These are phyloP conservation scores for Distichodus sexfasciatus DNA, from an alignment of 2,797 vertebrate genomes.

Conservation along the genomic window DNA sequence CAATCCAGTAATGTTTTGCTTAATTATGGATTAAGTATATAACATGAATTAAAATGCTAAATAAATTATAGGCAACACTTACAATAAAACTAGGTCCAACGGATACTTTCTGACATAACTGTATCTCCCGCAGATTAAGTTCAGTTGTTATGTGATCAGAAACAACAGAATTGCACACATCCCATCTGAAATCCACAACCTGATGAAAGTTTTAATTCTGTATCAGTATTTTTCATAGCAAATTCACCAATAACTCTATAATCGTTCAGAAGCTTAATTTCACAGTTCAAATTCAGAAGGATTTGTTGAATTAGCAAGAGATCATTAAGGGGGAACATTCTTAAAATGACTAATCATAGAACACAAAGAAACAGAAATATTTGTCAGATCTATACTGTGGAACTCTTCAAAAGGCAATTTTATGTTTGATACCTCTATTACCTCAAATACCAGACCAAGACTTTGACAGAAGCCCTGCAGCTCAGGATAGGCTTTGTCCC, in stretches of 20 bases:
- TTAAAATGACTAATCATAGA: no score
- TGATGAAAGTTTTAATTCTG: conserved; percentile 35
- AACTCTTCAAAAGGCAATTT: no score
- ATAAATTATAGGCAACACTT: conserved; percentile 54
- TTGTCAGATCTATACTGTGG: no score
- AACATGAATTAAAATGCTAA: neutral
- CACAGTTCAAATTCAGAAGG: no score
- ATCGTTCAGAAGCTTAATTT: no score
- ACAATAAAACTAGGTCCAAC: conserved; percentile 75
- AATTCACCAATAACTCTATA: no score
- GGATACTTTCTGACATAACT: conserved; percentile 69
- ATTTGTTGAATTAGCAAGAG: no score
- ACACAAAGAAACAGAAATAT: no score
- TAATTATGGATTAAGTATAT: no score
- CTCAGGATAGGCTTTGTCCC: conserved; percentile 73
- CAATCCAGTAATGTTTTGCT: conserved; percentile 56
- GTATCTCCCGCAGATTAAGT: conserved; percentile 76
- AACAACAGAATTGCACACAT: conserved; percentile 56
- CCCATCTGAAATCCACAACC: conserved; percentile 78
- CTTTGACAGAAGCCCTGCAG: conserved; percentile 77
- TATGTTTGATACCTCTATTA: no score
- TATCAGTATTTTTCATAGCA: no score
- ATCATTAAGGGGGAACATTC: no score
- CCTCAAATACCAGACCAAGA: conserved; percentile 79
- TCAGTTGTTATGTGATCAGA: conserved; percentile 67